Percentiles rank a stretch among this genome's conserved stretches.
These are phyloP conservation scores for Petrolisthes manimaculis DNA, from an alignment of 2,888 invertebrate genomes.

Conservation along the genomic window DNA sequence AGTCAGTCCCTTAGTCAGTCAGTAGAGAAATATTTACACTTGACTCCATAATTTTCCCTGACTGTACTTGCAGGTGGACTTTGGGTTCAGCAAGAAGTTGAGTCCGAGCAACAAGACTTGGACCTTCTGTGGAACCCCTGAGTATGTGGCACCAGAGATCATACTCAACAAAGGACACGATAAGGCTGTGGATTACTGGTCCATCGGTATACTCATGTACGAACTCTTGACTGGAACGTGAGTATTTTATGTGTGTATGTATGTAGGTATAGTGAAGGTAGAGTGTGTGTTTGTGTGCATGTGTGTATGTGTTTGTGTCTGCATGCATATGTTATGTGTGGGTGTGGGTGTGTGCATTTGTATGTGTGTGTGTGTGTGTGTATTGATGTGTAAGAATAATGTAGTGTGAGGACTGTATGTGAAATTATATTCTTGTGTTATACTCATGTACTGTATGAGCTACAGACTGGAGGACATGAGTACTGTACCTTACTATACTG, in stretches of 20 bases:
- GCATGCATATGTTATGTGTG: not conserved
- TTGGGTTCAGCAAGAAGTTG: constrained; percentile 92
- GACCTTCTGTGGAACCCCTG: constrained; percentile 96
- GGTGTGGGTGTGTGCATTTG: not conserved
- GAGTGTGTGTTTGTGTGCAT: not conserved
- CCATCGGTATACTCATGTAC: constrained; percentile 88
- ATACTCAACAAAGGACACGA: constrained; percentile 87
- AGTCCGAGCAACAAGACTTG: constrained; percentile 86
- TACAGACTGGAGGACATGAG: too few relatives aligned
- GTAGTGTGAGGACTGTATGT: not conserved
- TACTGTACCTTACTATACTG: too few relatives aligned
- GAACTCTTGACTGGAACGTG: constrained; percentile 87
- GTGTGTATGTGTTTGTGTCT: not conserved
- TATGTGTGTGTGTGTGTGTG: constrained; percentile 17
- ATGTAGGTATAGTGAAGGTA: not conserved
- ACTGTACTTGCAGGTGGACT: constrained; percentile 74
- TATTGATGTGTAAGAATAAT: not conserved
- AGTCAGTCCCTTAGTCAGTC: too few relatives aligned
- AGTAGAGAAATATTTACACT: not conserved
- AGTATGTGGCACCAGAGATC: constrained; percentile 83
- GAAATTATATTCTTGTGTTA: too few relatives aligned
- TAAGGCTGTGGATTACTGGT: constrained; percentile 94
- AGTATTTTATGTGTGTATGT: constrained; percentile 68
- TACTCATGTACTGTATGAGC: too few relatives aligned
- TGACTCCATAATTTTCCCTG: not conserved